Evolutionary conservation across 2,888 invertebrate species (phyloP), one percentile per base, ranked within the genome.

Genomic region (Oscheius sp.): DNA sequence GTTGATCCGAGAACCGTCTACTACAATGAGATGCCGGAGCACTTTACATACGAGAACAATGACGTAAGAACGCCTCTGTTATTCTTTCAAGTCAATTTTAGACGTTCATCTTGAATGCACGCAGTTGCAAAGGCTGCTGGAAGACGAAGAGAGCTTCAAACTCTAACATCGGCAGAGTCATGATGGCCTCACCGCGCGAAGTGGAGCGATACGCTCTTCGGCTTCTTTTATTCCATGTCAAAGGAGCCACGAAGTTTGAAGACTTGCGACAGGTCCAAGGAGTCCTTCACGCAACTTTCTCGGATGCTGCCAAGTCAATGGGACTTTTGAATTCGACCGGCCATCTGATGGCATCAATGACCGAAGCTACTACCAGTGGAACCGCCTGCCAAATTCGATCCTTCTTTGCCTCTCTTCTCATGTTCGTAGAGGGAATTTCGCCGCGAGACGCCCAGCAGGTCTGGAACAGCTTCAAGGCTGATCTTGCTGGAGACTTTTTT

Each of bases 11-110:
- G 60, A 37, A 47, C 21, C n/a, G 2, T 37, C 3, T 13, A 10
- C 2, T 71, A 71, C n/a, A 9, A n/a, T 29, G 59, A 71, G 5
- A 37, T 71, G 2, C 71, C 59, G 1, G 59, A 37, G 10, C 2
- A 59, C n/a, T 68, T 37, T 29, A 53, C 53, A 5, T 68, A 35
- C 13, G 29, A 42, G 47, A 47, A 37, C 21, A 11, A 9, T 42
- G 2, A 21, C 2, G 21, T 48, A 42, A 21, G 21, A 42, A 2
- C 1, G 35, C 5, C 35, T 59, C 59, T n/a, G 33, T 11, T 1
- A 33, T 4, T 33, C 5, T 32, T 2, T 29, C 29, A 42, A 7
- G 4, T 7, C 42, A 42, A 42, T 42, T 42, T 42, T 42, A 42
- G 42, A 7, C 3, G 42, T 42, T 42, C 42, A n/a, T n/a, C n/a